Base-by-base conservation (phyloP, 1,140 invertebrate species). In the Eumeta japonica region DNA sequence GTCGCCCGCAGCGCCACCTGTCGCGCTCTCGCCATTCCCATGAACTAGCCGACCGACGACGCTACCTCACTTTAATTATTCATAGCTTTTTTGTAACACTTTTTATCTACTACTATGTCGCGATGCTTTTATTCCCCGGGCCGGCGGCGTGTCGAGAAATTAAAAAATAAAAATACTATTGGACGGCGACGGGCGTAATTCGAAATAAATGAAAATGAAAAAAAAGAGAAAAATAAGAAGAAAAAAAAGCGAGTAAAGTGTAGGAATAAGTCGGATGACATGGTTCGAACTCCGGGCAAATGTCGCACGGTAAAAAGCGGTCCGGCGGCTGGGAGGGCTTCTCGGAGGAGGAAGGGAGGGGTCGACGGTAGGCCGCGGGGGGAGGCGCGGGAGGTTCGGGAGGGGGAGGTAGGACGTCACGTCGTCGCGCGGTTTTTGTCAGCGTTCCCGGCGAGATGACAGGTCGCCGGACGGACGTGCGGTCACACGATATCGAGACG, bases 31-130 rank as follows among this genome's bases (percentile, higher is more conserved):
- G 61, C 61, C 59, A 62, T 74, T 71, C 70, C 70, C 70, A 71
- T 74, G 63, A 61, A 58, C 62, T 66, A 68, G 62, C 64, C 19
- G 31, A 32, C 62, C 62, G 62, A n/a, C n/a, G n/a, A 60, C 62
- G 60, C 68, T 62, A 70, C 71, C 64, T 74, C 64, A 46, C 63
- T 71, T 74, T 74, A 74, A 74, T 74, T 74, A 74, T 74, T 74
- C 66, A 74, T 74, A 71, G 64, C 54, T 52, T 71, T 73, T 70
- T 73, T 67, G 59, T 67, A 48, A 50, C 53, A 59, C 56, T 61
- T 55, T 60, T 70, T 74, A n/a, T 71, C 71, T 74, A 71, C 66
- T 60, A 64, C 58, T 60, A 54, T 53, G 52, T 54, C 54, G 55
- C 56, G 49, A 58, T 40, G 48, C 52, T 50, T 50, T 52, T 48